Conservation (phyloP, 2,113 vertebrate species). For the Onychorhynchus coronatus region DNA sequence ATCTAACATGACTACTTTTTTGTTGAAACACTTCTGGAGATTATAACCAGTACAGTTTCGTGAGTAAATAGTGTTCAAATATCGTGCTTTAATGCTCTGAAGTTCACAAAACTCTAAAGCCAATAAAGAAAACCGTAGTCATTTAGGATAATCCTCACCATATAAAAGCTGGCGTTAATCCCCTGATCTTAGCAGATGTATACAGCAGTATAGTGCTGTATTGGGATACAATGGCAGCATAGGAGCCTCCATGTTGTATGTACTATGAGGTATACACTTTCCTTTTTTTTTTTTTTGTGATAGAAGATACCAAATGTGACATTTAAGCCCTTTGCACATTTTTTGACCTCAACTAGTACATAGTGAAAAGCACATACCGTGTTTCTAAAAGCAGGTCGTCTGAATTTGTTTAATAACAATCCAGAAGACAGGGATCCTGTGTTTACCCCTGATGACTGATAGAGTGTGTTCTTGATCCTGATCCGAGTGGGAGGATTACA, state of each 20-base stretch:
- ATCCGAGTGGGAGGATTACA: not conserved
- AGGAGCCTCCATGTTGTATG: not conserved
- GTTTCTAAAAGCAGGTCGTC: not conserved
- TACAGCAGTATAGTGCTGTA: not conserved
- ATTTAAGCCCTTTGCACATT: not conserved
- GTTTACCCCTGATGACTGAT: not conserved
- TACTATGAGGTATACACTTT: not conserved
- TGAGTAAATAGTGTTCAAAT: not conserved
- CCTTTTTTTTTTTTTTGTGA: not conserved
- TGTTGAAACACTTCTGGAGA: not conserved
- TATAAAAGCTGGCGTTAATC: not conserved
- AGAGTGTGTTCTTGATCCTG: not conserved
- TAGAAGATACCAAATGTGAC: not conserved
- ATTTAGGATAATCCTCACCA: not conserved
- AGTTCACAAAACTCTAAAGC: not conserved
- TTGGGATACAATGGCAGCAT: not conserved
- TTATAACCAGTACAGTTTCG: not conserved
- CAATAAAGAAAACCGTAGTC: not conserved
- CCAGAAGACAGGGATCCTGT: not conserved
- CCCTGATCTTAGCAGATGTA: not conserved
- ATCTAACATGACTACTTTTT: not conserved
- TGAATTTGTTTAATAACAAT: not conserved
- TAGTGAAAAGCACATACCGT: not conserved
- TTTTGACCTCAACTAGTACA: not conserved
- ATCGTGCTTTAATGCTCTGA: not conserved